Base-by-base conservation (phyloP, 2,797 vertebrate genomes). In the Gallirallus australis region DNA sequence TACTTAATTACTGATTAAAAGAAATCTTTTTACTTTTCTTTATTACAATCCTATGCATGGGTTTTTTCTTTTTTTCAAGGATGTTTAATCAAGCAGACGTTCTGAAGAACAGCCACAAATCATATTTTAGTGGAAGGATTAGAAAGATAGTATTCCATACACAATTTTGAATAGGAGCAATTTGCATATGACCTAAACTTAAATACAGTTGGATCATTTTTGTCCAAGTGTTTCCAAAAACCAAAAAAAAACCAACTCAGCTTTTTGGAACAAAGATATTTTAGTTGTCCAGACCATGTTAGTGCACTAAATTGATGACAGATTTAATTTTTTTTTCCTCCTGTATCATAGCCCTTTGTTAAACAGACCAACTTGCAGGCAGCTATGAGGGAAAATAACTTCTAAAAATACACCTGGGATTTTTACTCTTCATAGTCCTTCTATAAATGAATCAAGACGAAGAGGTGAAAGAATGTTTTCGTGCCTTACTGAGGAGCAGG, bases 1-100 rank as follows among this genome's bases (percentile, higher is more conserved):
- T 95, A 84, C 77, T 93, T 95, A 96, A 95, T 95, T 95, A 94
- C 91, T 96, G 89, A 95, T 97, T 95, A 87, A 90, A 96, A 94
- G 45, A 94, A 94, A 82, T n/a, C 63, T 82, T 91, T 96, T 90
- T 65, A 63, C 75, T 60, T 92, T 94, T 75, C 84, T 93, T 83
- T 93, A 53, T 95, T 95, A 91, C 79, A 82, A 91, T 76, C 77
- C 87, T 54, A 66, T 88, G 71, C 63, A 19, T 91, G n/a, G 15
- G 8, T 45, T 45, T 45, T 45, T 53, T 30, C 12, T 48, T 85
- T 86, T 84, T 93, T 27, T 64, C 66, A 92, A 91, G 91, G 89
- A 86, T 90, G 37, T 94, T 95, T 94, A 93, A 91, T 89, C 93
- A 94, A 66, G 73, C 87, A 94, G 79, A 66, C n/a, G 0, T 82